These are phyloP conservation scores for Lumbricus terrestris DNA, from an alignment of 2,888 invertebrate species.

Conservation along the genomic window DNA sequence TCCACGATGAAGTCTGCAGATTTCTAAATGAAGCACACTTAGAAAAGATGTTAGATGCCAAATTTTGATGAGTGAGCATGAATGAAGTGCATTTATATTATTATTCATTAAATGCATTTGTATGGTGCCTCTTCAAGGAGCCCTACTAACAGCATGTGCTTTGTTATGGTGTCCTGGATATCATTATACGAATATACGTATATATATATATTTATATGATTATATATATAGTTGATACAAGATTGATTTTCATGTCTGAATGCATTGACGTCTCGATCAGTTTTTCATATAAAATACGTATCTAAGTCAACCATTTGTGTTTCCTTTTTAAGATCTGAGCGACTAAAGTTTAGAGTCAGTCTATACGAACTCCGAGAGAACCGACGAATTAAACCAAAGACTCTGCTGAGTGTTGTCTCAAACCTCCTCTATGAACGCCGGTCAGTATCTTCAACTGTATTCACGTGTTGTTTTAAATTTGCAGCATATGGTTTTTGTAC, in stretches of 20 bases:
- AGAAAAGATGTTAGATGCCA: background rate
- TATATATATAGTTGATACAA: background rate
- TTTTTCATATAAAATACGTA: background rate
- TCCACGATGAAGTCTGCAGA: background rate
- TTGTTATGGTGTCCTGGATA: too few species aligned
- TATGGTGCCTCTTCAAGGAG: too few species aligned
- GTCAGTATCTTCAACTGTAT: slow-evolving; percentile 44
- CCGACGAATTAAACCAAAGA: slow-evolving; percentile 83
- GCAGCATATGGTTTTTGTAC: too few species aligned
- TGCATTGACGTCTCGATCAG: background rate
- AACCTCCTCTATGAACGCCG: slow-evolving; percentile 88
- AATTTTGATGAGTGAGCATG: background rate
- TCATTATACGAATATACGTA: too few species aligned
- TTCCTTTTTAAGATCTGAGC: slow-evolving; percentile 65
- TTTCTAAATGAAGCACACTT: background rate
- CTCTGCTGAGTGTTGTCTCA: slow-evolving; percentile 87
- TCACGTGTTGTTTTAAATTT: background rate
- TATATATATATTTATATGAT: too few species aligned
- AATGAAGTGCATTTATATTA: too few species aligned
- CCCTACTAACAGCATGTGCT: too few species aligned
- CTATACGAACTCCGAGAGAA: slow-evolving; percentile 93
- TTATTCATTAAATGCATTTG: too few species aligned
- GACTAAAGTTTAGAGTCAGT: slow-evolving; percentile 84
- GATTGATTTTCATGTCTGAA: background rate
- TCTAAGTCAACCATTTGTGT: background rate